A percentile compares a stretch with the other conserved stretches of the same genome.
These are phyloP conservation scores for Athene noctua DNA, from an alignment of 2,113 vertebrate species.

Conservation along the genomic window DNA sequence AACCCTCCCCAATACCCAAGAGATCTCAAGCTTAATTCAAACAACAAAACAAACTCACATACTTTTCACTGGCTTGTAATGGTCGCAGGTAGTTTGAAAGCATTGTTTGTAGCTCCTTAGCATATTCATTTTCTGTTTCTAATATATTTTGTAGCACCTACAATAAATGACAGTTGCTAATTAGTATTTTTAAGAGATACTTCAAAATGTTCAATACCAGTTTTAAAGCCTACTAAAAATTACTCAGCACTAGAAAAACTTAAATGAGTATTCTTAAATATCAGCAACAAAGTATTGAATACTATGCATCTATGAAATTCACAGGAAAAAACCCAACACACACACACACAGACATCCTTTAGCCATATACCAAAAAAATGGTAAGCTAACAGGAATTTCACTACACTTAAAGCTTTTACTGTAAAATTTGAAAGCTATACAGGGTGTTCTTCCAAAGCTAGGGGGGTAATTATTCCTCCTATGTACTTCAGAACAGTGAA, in stretches of 20 bases:
- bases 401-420: background rate
- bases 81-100: conserved; percentile 91
- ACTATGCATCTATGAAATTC: background rate
- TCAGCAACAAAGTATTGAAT: background rate
- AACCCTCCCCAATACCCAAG: background rate
- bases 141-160: conserved; percentile 99
- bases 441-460: background rate
- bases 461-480: background rate
- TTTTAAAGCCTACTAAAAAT: background rate
- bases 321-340: background rate
- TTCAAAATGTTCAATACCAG: background rate
- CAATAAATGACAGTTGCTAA: conserved; percentile 42
- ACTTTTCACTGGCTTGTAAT: conserved; percentile 93
- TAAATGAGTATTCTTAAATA: background rate
- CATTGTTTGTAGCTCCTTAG: conserved; percentile 93
- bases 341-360: background rate
- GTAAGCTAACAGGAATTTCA: background rate
- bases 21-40: background rate
- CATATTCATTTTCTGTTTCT: conserved; percentile 97
- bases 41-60: conserved; percentile 61
- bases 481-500: background rate
- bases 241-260: background rate
- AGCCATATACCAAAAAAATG: background rate
- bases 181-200: background rate
- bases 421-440: background rate